Evolutionary conservation across 37 sponge, comb jelly and placozoan genomes (phyloP).

Genomic region (Ianthella basta): DNA sequence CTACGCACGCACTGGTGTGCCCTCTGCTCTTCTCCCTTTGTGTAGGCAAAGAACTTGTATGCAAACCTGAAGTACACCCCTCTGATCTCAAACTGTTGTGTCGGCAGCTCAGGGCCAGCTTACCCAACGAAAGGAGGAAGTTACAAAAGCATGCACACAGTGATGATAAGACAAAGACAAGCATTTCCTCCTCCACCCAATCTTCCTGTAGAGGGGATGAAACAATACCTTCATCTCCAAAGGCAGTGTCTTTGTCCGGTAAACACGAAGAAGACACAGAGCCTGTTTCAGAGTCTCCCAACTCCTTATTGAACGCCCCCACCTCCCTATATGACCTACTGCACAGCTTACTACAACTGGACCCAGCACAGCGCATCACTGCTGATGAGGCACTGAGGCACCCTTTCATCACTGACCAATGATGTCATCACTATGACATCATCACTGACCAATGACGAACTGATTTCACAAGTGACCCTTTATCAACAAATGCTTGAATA

Average conservation of each 20-base stretch:
- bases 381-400: constrained; percentile 80
- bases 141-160: not conserved
- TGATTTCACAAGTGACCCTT: too few species aligned
- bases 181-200: too few species aligned
- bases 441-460: constrained; percentile 18
- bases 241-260: too few species aligned
- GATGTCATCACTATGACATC: too few species aligned
- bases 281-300: too few species aligned
- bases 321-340: constrained; percentile 81
- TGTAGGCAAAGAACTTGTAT: constrained; percentile 68
- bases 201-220: too few species aligned
- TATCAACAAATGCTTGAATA: too few species aligned
- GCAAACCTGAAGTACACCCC: constrained; percentile 47
- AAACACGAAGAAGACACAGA: too few species aligned
- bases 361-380: constrained; percentile 72
- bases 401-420: constrained; percentile 53
- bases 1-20: not conserved
- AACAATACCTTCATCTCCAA: too few species aligned
- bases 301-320: constrained; percentile 41
- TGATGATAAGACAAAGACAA: too few species aligned
- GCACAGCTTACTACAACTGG: constrained; percentile 74
- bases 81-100: constrained; percentile 66
- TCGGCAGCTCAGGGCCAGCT: constrained; percentile 37
- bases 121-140: not conserved
- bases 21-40: not conserved